A percentile compares a stretch with the other conserved stretches of the same genome.
Evolutionary conservation across 2,113 vertebrate species (phyloP).

Genomic region (Ardeotis arabs): DNA sequence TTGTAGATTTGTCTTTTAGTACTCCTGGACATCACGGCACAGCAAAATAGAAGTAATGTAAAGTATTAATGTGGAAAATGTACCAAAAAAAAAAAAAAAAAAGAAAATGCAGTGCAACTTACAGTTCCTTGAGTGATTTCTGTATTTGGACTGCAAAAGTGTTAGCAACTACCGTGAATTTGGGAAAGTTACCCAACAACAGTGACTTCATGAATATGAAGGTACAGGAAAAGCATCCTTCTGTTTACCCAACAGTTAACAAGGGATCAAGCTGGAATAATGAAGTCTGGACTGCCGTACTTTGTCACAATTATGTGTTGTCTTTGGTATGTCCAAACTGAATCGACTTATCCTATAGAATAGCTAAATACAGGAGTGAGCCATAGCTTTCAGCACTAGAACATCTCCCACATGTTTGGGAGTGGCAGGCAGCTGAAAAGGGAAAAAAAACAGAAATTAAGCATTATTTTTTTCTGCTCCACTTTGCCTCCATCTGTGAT

Average conservation of each 20-base stretch:
- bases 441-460: neutral
- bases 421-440: slow-evolving; percentile 41
- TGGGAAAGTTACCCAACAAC: neutral
- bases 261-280: neutral
- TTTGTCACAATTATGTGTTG: slow-evolving; percentile 25
- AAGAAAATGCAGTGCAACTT: neutral
- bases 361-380: slow-evolving; percentile 8
- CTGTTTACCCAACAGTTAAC: neutral
- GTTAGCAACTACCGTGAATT: neutral
- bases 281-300: neutral
- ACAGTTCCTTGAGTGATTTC: neutral
- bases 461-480: neutral
- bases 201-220: neutral
- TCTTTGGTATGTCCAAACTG: slow-evolving; percentile 31
- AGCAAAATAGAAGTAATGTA: neutral
- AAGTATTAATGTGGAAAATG: neutral
- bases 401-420: slow-evolving; percentile 40
- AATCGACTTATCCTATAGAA: neutral
- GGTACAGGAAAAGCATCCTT: neutral
- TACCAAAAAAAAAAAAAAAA: neutral
- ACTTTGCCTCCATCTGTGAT: neutral
- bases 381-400: slow-evolving; percentile 34
- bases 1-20: neutral
- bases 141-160: neutral
- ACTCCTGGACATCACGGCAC: neutral